These are phyloP conservation scores for Leucoma salicis DNA, from an alignment of 2,888 invertebrate genomes.

Conservation along the genomic window DNA sequence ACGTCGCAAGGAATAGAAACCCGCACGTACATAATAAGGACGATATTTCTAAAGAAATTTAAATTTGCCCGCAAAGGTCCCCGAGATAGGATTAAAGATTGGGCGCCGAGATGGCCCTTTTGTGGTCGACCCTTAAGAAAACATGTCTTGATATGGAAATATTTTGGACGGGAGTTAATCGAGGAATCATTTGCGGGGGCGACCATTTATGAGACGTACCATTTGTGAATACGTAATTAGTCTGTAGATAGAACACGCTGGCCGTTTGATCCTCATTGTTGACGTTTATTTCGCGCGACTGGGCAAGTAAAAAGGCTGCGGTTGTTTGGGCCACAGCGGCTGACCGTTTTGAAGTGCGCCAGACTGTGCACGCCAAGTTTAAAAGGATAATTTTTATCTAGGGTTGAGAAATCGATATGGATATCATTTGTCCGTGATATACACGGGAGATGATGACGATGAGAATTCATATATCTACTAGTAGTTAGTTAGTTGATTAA, in stretches of 20 bases:
- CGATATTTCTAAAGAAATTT: slow-evolving; percentile 83
- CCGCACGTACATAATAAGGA: slow-evolving; percentile 81
- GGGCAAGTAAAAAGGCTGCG: slow-evolving; percentile 58
- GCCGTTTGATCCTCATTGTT: slow-evolving; percentile 50
- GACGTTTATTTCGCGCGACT: slow-evolving; percentile 69
- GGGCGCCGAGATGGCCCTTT: slow-evolving; percentile 80
- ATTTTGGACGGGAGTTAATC: slow-evolving; percentile 73
- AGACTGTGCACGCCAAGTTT: slow-evolving; percentile 62
- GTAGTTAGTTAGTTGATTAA: no score
- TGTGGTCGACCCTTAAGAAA: slow-evolving; percentile 82
- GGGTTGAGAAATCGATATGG: slow-evolving; percentile 51
- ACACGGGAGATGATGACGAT: no score
- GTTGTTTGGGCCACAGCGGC: slow-evolving; percentile 60
- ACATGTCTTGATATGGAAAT: slow-evolving; percentile 83
- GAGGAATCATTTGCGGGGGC: slow-evolving; percentile 76
- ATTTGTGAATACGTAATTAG: slow-evolving; percentile 72
- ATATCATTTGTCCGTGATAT: slow-evolving; percentile 34
- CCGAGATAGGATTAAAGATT: slow-evolving; percentile 82
- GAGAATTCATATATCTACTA: no score
- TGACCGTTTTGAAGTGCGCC: slow-evolving; percentile 64
- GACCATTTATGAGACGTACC: slow-evolving; percentile 72
- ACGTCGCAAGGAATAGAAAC: slow-evolving; percentile 79
- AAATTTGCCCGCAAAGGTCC: slow-evolving; percentile 82
- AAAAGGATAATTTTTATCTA: slow-evolving; percentile 71
- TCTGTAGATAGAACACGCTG: slow-evolving; percentile 40